phyloP scores from a whole-genome alignment of 2,888 invertebrate species.

The Ditylenchus weischeri region DNA sequence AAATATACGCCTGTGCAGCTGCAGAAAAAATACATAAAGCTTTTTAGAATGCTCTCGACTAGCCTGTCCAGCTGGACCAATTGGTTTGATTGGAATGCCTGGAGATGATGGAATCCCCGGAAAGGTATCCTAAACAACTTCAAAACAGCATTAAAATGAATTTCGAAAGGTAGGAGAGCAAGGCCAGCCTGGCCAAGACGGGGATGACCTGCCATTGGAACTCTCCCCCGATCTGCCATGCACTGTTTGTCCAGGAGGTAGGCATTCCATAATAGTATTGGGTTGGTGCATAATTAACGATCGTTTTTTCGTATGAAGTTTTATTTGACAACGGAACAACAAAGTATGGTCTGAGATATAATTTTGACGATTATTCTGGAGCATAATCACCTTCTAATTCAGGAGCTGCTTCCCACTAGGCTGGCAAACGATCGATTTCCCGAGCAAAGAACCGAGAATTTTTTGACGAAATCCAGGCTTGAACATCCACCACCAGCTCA shows the following conservation, averaged over 20 bases:
- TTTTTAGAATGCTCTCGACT: constrained; percentile 45
- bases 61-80: constrained; percentile 43
- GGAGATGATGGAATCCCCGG: constrained; percentile 49
- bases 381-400: no score
- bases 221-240: constrained; percentile 41
- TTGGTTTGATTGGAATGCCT: constrained; percentile 42
- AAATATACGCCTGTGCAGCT: not conserved
- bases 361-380: no score
- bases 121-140: not conserved
- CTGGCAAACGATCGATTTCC: no score
- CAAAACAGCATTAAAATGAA: no score
- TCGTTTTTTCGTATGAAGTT: no score
- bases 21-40: not conserved
- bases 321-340: no score
- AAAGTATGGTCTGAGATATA: no score
- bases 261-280: not conserved
- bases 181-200: constrained; percentile 30
- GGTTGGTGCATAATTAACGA: no score
- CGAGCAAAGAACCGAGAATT: no score
- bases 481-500: no score
- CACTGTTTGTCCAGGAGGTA: constrained; percentile 46
- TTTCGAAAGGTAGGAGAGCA: constrained; percentile 35
- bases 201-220: constrained; percentile 27
- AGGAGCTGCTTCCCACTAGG: no score
- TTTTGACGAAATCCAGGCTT: no score